Evolutionary conservation across 1,140 invertebrate species (phyloP).

Genomic region (Drosophila quadrilineata): DNA sequence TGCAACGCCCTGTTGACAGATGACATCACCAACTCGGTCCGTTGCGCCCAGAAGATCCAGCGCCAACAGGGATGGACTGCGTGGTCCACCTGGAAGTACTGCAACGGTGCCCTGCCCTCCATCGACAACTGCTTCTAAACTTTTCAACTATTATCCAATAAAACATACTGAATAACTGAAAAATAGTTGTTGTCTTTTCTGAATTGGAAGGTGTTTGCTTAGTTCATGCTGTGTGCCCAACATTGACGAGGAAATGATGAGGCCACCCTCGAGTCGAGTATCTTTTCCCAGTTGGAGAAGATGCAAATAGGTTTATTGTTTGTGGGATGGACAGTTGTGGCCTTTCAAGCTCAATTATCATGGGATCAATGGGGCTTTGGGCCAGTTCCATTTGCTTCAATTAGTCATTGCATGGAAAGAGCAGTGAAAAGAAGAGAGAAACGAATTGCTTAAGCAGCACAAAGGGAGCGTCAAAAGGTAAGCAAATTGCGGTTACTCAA

Average conservation of each 20-base stretch:
- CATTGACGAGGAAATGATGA: too few relatives aligned
- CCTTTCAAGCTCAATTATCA: conserved; percentile 12
- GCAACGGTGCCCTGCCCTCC: conserved; percentile 49
- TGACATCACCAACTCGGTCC: conserved; percentile 57
- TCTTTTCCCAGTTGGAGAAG: too few relatives aligned
- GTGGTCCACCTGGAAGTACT: conserved; percentile 67
- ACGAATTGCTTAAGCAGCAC: conserved; percentile 28
- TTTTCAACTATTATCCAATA: too few relatives aligned
- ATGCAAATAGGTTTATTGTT: conserved; percentile 9
- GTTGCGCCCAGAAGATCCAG: conserved; percentile 60
- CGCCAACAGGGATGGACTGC: conserved; percentile 64
- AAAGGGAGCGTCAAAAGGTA: conserved; percentile 24
- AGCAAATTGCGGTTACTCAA: conserved; percentile 62
- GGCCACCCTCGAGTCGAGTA: too few relatives aligned
- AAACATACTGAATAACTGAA: too few relatives aligned
- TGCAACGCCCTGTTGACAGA: conserved; percentile 55
- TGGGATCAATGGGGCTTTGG: too few relatives aligned
- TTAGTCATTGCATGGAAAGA: conserved; percentile 21
- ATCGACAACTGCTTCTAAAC: conserved; percentile 36
- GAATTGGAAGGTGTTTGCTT: too few relatives aligned
- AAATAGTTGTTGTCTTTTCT: too few relatives aligned
- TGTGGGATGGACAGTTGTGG: neutral
- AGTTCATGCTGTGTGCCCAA: too few relatives aligned
- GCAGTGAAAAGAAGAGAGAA: neutral
- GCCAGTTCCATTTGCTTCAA: conserved; percentile 27